These are phyloP conservation scores for Eurytoma californica DNA, from an alignment of 2,888 invertebrate genomes.

Conservation along the genomic window DNA sequence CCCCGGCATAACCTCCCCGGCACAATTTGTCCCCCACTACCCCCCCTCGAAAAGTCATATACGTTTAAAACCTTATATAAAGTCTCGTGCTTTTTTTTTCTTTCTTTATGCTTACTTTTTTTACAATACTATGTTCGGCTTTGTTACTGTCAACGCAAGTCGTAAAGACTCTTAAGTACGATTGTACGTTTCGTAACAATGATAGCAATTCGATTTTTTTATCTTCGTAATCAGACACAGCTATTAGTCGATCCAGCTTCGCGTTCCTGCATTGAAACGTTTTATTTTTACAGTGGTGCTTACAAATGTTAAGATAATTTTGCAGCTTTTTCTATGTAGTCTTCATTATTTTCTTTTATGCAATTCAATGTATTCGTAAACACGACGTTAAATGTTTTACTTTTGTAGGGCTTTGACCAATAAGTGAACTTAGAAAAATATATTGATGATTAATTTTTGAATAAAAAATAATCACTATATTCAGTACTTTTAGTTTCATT, in stretches of 20 bases:
- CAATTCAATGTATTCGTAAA: no score
- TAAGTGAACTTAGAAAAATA: no score
- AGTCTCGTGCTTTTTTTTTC: conserved; percentile 44
- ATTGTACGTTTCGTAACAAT: conserved; percentile 1
- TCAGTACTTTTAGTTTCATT: no score
- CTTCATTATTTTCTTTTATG: no score
- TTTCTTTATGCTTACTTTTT: conserved; percentile 53
- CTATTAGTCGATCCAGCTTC: conserved; percentile 9
- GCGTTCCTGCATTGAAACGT: no score
- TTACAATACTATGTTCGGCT: conserved; percentile 55
- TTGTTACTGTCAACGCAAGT: conserved; percentile 32
- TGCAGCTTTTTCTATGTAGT: no score
- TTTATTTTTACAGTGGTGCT: no score
- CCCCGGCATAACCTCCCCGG: not conserved
- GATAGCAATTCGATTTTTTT: conserved; percentile 18
- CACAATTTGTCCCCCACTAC: conserved; percentile 36
- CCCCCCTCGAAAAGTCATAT: conserved; percentile 41
- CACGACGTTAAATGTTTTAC: no score
- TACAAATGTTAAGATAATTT: no score
- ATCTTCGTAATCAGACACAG: conserved; percentile 13
- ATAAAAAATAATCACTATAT: no score
- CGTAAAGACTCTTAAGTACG: conserved; percentile 47
- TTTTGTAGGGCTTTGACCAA: no score
- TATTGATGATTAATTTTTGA: no score
- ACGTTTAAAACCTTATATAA: conserved; percentile 47